A percentile compares a stretch with the other conserved stretches of the same genome.
Evolutionary conservation across 2,113 vertebrate species (phyloP).

Genomic region (Scatophagus argus): DNA sequence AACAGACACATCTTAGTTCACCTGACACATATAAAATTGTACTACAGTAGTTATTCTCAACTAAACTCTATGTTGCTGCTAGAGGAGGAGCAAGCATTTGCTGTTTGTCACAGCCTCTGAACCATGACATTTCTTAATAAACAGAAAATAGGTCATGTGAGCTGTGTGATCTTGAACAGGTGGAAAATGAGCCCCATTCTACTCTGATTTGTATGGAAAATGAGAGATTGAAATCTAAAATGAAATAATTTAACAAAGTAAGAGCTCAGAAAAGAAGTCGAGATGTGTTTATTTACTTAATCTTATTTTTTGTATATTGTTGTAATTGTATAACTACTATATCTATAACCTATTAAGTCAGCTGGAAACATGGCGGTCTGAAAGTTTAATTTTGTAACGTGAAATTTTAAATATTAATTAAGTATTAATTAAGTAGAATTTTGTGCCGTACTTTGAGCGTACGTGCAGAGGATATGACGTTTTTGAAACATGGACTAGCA

Average conservation of each 20-base stretch:
- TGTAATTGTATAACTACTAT: neutral
- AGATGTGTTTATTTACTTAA: neutral
- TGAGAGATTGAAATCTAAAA: neutral
- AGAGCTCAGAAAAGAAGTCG: neutral
- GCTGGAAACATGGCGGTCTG: neutral
- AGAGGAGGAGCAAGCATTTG: neutral
- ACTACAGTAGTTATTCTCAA: neutral
- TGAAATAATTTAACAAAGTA: neutral
- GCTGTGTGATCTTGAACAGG: neutral
- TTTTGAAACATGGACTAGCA: neutral
- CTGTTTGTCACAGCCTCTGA: neutral
- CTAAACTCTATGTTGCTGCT: neutral
- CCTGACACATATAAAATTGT: neutral
- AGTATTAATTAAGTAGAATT: too few species aligned
- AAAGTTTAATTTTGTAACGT: neutral
- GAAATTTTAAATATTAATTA: too few species aligned
- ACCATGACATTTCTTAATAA: conserved; percentile 4
- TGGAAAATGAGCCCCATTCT: neutral
- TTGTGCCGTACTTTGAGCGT: neutral
- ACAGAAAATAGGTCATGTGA: neutral
- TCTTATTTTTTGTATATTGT: neutral
- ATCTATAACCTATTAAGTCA: neutral
- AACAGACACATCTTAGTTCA: neutral
- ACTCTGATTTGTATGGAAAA: neutral
- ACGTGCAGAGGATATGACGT: neutral